Conservation (phyloP, 2,888 invertebrate genomes). For the Drosophila pseudotalamancana region DNA sequence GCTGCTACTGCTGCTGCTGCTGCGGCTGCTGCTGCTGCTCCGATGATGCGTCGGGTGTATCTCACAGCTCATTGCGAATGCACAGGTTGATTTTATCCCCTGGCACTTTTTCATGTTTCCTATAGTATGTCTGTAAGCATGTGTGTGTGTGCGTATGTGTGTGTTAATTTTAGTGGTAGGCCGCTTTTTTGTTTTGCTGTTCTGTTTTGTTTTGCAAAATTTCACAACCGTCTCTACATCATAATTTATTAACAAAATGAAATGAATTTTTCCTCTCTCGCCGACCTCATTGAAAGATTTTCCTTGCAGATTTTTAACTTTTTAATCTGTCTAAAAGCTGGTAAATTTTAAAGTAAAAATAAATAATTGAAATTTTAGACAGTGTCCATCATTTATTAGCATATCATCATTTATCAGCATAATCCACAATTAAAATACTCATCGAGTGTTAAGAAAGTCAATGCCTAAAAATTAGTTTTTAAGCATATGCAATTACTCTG, state of each 20-base stretch:
- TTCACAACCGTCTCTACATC: slow-evolving; percentile 62
- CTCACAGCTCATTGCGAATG: slow-evolving; percentile 76
- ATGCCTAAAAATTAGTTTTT: no score
- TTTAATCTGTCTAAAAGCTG: slow-evolving; percentile 51
- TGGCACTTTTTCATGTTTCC: slow-evolving; percentile 67
- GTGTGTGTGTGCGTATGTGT: slow-evolving; percentile 3
- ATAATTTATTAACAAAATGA: slow-evolving; percentile 81
- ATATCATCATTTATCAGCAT: no score
- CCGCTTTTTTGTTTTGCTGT: slow-evolving; percentile 32
- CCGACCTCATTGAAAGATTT: slow-evolving; percentile 50
- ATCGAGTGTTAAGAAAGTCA: no score
- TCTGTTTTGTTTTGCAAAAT: slow-evolving; percentile 53
- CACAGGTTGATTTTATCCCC: slow-evolving; percentile 80
- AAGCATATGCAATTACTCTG: no score
- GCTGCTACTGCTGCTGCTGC: slow-evolving; percentile 13
- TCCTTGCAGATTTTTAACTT: slow-evolving; percentile 66
- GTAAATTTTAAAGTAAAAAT: slow-evolving; percentile 16
- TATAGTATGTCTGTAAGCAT: slow-evolving; percentile 12
- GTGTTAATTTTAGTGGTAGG: slow-evolving; percentile 38
- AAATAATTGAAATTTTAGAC: slow-evolving; percentile 13
- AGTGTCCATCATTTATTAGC: background rate
- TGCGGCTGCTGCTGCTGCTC: slow-evolving; percentile 12
- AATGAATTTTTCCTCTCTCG: slow-evolving; percentile 63
- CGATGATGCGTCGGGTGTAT: slow-evolving; percentile 55
- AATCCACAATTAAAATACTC: no score